phyloP scores from a whole-genome alignment of 2,888 invertebrate species.

The Acleris emargana region DNA sequence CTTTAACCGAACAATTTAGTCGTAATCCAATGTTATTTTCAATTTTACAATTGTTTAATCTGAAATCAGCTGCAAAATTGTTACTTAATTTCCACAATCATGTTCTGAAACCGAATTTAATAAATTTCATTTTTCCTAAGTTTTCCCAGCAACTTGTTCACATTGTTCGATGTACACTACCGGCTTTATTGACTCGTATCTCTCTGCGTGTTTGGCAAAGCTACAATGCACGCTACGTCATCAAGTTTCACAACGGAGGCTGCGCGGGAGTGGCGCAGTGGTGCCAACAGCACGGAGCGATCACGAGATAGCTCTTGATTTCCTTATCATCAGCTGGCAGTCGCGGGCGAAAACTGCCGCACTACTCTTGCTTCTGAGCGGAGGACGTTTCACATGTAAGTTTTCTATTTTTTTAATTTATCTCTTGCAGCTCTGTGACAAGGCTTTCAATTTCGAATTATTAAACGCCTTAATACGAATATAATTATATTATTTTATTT shows the following conservation, averaged over 20 bases:
- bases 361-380: slow-evolving; percentile 39
- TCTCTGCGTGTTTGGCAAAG: background rate
- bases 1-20: too few species aligned
- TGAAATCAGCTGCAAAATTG: too few species aligned
- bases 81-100: too few species aligned
- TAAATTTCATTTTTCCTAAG: too few species aligned
- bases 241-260: slow-evolving; percentile 55
- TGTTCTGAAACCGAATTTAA: too few species aligned
- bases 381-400: slow-evolving; percentile 45
- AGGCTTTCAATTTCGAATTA: background rate
- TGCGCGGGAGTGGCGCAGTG: slow-evolving; percentile 65
- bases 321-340: slow-evolving; percentile 76
- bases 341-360: slow-evolving; percentile 56
- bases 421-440: background rate
- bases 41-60: too few species aligned
- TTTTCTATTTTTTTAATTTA: slow-evolving; percentile 41
- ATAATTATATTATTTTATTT: too few species aligned
- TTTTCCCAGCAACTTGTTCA: too few species aligned
- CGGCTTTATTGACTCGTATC: background rate
- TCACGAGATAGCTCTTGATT: slow-evolving; percentile 79
- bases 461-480: too few species aligned
- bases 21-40: too few species aligned
- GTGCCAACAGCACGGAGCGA: slow-evolving; percentile 69
- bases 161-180: background rate
- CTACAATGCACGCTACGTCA: slow-evolving; percentile 1